Evolutionary conservation across 1,140 invertebrate species (phyloP), one percentile per base, ranked within the genome.

Genomic region (Diploscapter pachys): DNA sequence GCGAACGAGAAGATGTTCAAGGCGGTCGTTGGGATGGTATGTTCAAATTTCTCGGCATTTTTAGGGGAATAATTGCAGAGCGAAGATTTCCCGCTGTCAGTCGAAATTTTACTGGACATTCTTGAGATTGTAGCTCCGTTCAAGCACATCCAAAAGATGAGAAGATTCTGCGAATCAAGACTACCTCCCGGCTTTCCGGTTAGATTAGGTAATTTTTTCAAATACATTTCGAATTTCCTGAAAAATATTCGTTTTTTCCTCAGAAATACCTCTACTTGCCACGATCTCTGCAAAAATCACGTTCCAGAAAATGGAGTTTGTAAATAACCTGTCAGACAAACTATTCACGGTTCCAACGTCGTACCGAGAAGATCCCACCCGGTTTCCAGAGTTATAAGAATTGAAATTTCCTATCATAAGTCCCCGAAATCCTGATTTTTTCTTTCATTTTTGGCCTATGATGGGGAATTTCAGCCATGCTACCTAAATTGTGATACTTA

Each of bases 241-340:
- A n/a, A 9, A 31, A n/a, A 52, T 31, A 31, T 31, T 31, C 31
- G 9, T 11, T 6, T 31, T 6, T 8, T 57, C 85, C 85, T 54
- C 85, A 91, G 95, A 98, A 87, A 96, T 99, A 86, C 96, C 96
- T 31, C 95, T 99, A 77, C 89, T 98, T 79, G 94, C 95, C n/a
- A 96, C 95, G 9, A 93, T 99, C 3, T 95, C 94, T 69, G 95
- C 96, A 4, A 95, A 96, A 89, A 94, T 98, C 79, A 98, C 95
- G 81, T 99, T 98, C 89, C 93, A 95, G 86, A 92, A 94, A 80
- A 97, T 97, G 88, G 90, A 92, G 79, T 96, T 95, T 86, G 89
- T 90, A 76, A 90, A 93, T 76, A 90, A 94, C 81, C 91, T 97
- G 80, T 87, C 90, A 68, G 89, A 90, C 63, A 89, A 91, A 75